Base-by-base conservation (phyloP, 2,797 vertebrate species). In the Lepidocolaptes lacrymiger region DNA sequence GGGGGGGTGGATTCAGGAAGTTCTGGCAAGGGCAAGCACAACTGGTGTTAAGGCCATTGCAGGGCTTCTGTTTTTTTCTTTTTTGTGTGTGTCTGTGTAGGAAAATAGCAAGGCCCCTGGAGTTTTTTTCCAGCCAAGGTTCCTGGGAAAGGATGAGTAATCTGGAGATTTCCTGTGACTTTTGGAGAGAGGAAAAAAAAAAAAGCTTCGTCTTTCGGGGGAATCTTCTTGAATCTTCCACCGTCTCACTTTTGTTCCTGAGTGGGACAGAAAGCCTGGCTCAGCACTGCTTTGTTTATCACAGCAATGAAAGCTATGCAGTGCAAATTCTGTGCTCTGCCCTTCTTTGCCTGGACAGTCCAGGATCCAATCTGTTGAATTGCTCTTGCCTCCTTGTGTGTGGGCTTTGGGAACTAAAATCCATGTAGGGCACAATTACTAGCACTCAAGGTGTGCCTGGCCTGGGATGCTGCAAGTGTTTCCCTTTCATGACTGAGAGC, bases 141-240 rank as follows among this genome's bases (percentile, higher is more conserved):
- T 97, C 92, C 94, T 97, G 92, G 93, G 95, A 96, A 97, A 92
- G 85, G 94, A 91, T 96, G 94, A 96, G 69, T 96, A 89, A 93
- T 95, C 52, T 90, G 88, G 89, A 96, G 91, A 92, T 94, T 96
- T 96, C 93, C 95, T 96, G 94, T 96, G 96, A 87, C 63, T 92
- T 94, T 76, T 79, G 74, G 85, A 92, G 59, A 5, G 41, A 88
- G 55, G 51, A 19, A 68, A 74, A 88, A 75, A 78, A 78, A 84
- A 85, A 66, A 6, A 18, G 23, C 13, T 3, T 72, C 0, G 8
- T 73, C 73, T 93, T 91, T 77, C 64, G 55, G 51, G 43, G 34
- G 15, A 73, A 91, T 63, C 81, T 83, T 82, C 52, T 84, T 81
- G 48, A 51, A 58, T 85, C 69, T 91, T 90, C 77, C 79, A 69